Percentiles rank a stretch among this genome's conserved stretches.
phyloP scores from a whole-genome alignment of 2,888 invertebrate genomes.

The Drosophila histrio region DNA sequence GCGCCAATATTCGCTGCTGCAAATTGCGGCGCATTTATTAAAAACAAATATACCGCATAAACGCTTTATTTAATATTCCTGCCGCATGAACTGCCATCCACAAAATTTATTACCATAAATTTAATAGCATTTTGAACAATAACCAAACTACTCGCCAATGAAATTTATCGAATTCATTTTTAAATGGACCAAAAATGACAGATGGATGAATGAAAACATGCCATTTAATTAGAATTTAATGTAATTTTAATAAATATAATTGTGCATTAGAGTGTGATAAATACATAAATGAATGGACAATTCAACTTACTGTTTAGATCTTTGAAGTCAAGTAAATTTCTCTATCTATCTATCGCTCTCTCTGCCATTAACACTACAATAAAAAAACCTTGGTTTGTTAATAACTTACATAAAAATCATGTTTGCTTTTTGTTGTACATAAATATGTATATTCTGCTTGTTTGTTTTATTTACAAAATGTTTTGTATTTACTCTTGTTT shows the following conservation, averaged over 20 bases:
- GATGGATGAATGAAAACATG: not conserved
- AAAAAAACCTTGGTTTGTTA: not conserved
- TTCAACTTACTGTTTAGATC: too few species aligned
- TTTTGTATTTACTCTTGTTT: slow-evolving; percentile 18
- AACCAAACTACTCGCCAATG: not conserved
- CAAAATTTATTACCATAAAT: not conserved
- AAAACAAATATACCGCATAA: slow-evolving; percentile 18
- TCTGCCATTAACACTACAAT: not conserved
- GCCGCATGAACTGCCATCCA: not conserved
- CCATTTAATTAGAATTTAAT: not conserved
- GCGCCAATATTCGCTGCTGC: slow-evolving; percentile 22
- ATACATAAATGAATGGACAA: too few species aligned
- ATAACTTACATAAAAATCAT: slow-evolving; percentile 2
- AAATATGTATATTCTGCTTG: not conserved
- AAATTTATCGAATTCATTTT: slow-evolving; percentile 16
- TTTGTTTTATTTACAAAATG: not conserved
- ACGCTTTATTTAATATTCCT: slow-evolving; percentile 34
- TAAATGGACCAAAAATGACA: slow-evolving; percentile 1
- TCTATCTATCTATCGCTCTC: not conserved
- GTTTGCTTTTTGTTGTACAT: slow-evolving; percentile 2
- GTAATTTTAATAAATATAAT: not conserved
- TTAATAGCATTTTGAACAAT: not conserved
- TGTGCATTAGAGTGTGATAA: not conserved
- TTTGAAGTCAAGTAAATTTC: too few species aligned
- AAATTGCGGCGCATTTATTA: slow-evolving; percentile 23